Evolutionary conservation across 2,113 vertebrate genomes (phyloP), one percentile per base, ranked within the genome.

Genomic region (Percina caprodes): DNA sequence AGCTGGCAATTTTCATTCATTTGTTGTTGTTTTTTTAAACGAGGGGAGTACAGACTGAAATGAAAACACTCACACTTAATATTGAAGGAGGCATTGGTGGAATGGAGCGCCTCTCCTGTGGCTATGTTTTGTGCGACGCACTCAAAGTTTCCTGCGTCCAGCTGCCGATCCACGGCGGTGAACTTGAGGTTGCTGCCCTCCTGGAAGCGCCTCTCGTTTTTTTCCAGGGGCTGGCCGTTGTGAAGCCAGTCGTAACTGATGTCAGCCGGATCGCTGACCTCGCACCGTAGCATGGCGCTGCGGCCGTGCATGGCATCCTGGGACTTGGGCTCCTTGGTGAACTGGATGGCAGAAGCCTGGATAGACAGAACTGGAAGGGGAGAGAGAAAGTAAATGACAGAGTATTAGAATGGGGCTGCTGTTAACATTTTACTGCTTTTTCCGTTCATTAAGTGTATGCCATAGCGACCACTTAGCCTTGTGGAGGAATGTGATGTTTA

Each of bases 271-370:
- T 96, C 94, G 68, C 96, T 94, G 45, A 98, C 97, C 92, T 99
- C 98, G 0, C 98, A 99, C 88, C 97, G 97, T 26, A 99, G 96
- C 92, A 99, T 97, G 0, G 98, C 98, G 1, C 98, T 95, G 88
- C 98, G 97, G 14, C 98, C 97, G 0, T 99, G 97, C 84, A 98
- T 86, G 0, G 97, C 97, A 11, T 99, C 98, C 95, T 99, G 98
- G 65, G 98, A 99, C 49, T 96, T 97, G 0, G 98, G 98, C 90
- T 99, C 97, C 83, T 98, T 98, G 69, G 96, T 97, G 92, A 99
- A 99, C 80, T 95, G 85, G 33, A 99, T 94, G 67, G 90, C 74
- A 3, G 67, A 75, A 0, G 96, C 95, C 66, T 92, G 92, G 78
- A 91, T 77, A 82, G 82, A 84, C 68, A 95, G 67, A 76, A 93